Base-by-base conservation (phyloP, 2,888 invertebrate genomes). In the Orthosia gothica region DNA sequence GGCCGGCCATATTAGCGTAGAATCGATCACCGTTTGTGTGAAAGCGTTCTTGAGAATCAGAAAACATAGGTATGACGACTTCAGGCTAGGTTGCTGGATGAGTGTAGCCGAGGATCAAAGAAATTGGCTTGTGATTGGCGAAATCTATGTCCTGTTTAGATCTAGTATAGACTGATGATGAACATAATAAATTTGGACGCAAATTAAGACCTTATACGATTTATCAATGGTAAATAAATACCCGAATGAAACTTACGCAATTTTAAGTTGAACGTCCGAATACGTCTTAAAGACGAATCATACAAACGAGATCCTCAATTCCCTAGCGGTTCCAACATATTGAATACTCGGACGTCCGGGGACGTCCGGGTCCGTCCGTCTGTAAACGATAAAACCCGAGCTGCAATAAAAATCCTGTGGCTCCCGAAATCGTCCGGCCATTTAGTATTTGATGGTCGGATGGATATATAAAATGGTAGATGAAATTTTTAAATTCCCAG, bases 371-470 rank as follows among this genome's bases (percentile, higher is more conserved):
- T 1, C 50, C 61, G 13, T 32, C 57, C 68, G 58, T 26, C 55
- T 57, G 69, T 83, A 71, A 82, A 71, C 54, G 70, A 83, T 81
- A 79, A 83, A 83, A 61, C 63, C 32, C 50, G 49, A 45, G 61
- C 40, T 62, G 52, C 54, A 75, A 82, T 83, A 83, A 83, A 81
- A 82, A 62, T 83, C 84, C 68, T 13, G 54, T 32, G 65, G 75
- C 11, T 66, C 20, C 83, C 32, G 65, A 69, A 82, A 63, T 66
- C 67, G 59, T 59, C 61, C 65, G 69, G 16, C 63, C 68, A 71
- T 83, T 81, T 70, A 83, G 64, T 45, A 75, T 83, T 80, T 80
- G 68, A 83, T 75, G 65, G 61, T 32, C 52, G 49, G 3, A 18
- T 16, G 26, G 52, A 23, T 71, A 66, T 71, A 66, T 67, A 82